Evolutionary conservation across 92 coral and sea anemone genomes (phyloP), one percentile per base, ranked within the genome.

Genomic region (Plumapathes pennacea): DNA sequence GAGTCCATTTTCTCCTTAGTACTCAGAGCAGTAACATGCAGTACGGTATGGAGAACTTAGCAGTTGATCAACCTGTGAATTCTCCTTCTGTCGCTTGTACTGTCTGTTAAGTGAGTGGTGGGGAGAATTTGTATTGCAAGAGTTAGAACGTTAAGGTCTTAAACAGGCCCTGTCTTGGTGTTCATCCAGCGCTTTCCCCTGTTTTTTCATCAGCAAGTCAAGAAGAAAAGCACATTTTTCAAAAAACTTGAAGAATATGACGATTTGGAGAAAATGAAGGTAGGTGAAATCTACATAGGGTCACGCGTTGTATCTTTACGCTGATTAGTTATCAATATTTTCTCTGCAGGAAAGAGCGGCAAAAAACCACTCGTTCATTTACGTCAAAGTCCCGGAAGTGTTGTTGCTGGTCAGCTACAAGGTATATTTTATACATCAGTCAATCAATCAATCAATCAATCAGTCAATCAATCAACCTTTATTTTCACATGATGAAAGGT

Each of bases 341-440:
- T 17, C 29, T 22, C 45, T 64, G 4, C 33, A 88, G 96, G 99
- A 88, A 53, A 71, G 99, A 50, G 99, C 99, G 17, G 85, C 99
- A 9, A 89, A 94, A 53, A 94, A 89, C 34, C 85, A 94, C 82
- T 67, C 90, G 11, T 94, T 94, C 58, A 85, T 94, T 58, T 94
- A 94, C 55, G 99, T 94, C 41, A 94, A 94, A 67, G 84, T 94
- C 36, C 85, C 98, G 6, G 82, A 94, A 44, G 87, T 94, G 45
- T 69, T 86, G 25, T 40, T 94, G 10, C 76, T 86, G 49, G 96
- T 94, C 36, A 94, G 96, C 36, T 94, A 94, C 67, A 94, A 94
- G 98, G 98, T 94, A 55, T 38, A 50, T 15, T 9, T n/a, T n/a
- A n/a, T n/a, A n/a, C n/a, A n/a, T n/a, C n/a, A n/a, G n/a, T n/a